Conservation (phyloP, 2,113 vertebrate species). For the Oreocharis arfaki region DNA sequence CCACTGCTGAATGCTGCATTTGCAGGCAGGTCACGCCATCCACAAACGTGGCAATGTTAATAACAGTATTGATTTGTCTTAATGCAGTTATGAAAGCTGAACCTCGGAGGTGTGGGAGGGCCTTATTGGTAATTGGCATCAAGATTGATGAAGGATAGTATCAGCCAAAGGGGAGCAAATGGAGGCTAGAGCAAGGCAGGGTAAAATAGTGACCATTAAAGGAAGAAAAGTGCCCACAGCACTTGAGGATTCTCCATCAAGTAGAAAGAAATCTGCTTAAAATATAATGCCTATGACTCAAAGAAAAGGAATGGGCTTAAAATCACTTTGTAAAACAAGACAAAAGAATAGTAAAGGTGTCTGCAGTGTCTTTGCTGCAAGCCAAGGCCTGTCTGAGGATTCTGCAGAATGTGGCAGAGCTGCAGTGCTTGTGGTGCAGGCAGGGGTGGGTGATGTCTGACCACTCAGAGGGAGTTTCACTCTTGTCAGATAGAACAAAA, state of each 20-base stretch:
- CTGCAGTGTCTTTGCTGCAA: not conserved
- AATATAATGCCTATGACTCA: not conserved
- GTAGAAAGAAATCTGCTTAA: not conserved
- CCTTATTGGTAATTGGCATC: not conserved
- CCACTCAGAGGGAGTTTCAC: not conserved
- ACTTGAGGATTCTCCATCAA: not conserved
- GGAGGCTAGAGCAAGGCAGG: not conserved
- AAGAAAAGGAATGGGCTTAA: not conserved
- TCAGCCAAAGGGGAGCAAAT: not conserved
- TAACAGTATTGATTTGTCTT: constrained; percentile 9
- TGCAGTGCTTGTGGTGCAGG: accelerated
- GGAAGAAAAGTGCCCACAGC: not conserved
- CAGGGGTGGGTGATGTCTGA: not conserved
- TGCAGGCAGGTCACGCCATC: not conserved
- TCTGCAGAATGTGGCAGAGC: not conserved
- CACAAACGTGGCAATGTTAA: not conserved
- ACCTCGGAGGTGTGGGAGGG: not conserved
- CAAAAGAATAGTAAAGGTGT: not conserved
- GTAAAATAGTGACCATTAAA: not conserved
- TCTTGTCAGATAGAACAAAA: not conserved
- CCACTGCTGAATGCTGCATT: accelerated
- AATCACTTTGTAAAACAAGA: not conserved
- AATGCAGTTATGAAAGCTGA: constrained; percentile 21
- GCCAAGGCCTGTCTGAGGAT: not conserved
- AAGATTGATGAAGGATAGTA: not conserved